Base-by-base conservation (phyloP, 2,113 vertebrate genomes). In the Nycticryphes semicollaris region DNA sequence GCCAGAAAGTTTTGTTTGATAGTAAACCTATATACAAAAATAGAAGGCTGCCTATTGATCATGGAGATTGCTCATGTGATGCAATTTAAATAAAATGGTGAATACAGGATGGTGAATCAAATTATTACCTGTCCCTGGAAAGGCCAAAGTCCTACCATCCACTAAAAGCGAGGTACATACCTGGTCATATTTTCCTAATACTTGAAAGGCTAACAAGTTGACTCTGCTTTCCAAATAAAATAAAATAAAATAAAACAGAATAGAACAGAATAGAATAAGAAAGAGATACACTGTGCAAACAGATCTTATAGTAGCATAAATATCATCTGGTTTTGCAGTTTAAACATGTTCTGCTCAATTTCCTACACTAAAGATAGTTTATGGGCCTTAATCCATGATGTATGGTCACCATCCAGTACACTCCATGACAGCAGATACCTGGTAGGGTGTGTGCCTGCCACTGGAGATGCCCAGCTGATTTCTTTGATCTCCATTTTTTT, bases 401-500 rank as follows among this genome's bases (percentile, higher is more conserved):
- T 53, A 94, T 94, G 96, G 70, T 96, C 93, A 76, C 67, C 54
- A 91, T 94, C 89, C 81, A 79, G 47, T 41, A 50, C 87, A 85
- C 82, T 94, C 80, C 77, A 11, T 82, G 90, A 93, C 95, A 91
- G 90, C 69, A 94, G 80, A 96, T 91, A 72, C 27, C 64, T 75
- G 92, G 68, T 80, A 96, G 94, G 78, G 85, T 93, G 89, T 37
- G 16, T 5, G 79, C 83, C 96, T 94, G 95, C 97, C 96, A 93
- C 88, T 97, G 96, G 95, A 96, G 92, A 62, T 96, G 97, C 94
- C 83, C 91, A 87, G 89, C 72, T 69, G 67, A 57, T 51, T 66
- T 80, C 96, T 98, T 98, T 98, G 97, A 98, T 98, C 97, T 94
- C 57, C 14, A 14, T 12, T 85, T 39, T 83, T 80, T 47, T 74